phyloP scores from a whole-genome alignment of 2,113 vertebrate species.

The Amazona guildingii region DNA sequence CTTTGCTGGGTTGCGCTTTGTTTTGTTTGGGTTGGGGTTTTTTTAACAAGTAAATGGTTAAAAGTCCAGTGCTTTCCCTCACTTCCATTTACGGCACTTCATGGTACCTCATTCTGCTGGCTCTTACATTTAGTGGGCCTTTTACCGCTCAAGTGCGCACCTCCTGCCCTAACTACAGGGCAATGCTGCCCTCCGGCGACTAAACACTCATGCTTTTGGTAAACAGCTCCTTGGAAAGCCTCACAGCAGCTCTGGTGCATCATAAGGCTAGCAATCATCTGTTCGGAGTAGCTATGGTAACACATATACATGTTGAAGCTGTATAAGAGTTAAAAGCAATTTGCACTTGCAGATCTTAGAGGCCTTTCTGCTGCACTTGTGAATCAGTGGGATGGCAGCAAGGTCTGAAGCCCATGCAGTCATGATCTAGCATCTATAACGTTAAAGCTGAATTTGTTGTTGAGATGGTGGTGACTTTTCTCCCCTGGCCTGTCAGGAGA shows the following conservation, averaged over 20 bases:
- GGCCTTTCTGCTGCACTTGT: background rate
- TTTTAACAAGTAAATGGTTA: background rate
- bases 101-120: background rate
- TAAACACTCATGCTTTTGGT: background rate
- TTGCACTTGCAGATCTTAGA: background rate
- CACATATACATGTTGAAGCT: background rate
- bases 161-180: background rate
- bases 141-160: background rate
- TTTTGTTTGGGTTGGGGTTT: background rate
- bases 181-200: slow-evolving; percentile 43
- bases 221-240: background rate
- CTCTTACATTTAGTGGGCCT: background rate
- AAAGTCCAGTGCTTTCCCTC: background rate
- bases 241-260: background rate
- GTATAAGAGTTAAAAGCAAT: background rate
- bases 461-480: background rate
- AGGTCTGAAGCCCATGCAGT: background rate
- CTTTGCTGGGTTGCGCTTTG: background rate
- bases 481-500: background rate
- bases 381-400: background rate
- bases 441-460: background rate
- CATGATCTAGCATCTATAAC: background rate
- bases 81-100: background rate
- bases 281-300: background rate
- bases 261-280: background rate